A percentile compares a stretch with the other conserved stretches of the same genome.
phyloP scores from a whole-genome alignment of 2,888 invertebrate genomes.

The Amphipyra tragopoginis region DNA sequence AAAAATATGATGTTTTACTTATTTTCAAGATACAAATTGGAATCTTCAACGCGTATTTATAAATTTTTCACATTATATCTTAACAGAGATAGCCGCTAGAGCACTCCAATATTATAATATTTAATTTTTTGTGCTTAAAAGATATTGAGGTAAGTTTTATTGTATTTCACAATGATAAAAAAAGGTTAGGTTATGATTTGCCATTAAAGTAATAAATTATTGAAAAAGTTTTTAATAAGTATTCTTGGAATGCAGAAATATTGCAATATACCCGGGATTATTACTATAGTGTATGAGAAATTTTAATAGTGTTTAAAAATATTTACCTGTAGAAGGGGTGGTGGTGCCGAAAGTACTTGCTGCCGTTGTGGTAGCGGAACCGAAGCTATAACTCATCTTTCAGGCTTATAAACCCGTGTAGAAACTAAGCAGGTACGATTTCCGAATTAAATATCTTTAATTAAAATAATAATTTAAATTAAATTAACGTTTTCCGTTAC shows the following conservation, averaged over 20 bases:
- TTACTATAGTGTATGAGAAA: background rate
- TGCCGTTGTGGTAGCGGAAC: conserved; percentile 74
- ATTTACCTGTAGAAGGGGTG: conserved; percentile 76
- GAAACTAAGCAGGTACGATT: conserved; percentile 16
- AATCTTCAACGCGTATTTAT: too few species aligned
- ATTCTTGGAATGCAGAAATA: background rate
- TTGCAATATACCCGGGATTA: conserved; percentile 1
- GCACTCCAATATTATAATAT: too few species aligned
- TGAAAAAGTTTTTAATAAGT: background rate
- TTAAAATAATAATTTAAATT: conserved; percentile 20
- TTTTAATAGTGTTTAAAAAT: background rate
- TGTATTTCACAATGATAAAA: conserved; percentile 16
- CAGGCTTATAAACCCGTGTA: conserved; percentile 9
- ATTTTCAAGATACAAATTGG: background rate
- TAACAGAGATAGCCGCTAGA: too few species aligned
- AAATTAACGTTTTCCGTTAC: conserved; percentile 41
- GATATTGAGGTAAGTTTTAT: background rate
- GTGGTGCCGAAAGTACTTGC: conserved; percentile 77
- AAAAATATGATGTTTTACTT: conserved; percentile 29
- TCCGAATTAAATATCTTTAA: conserved; percentile 1
- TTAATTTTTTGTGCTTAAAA: background rate
- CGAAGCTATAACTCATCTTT: conserved; percentile 79
- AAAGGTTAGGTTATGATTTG: conserved; percentile 44
- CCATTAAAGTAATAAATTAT: background rate
- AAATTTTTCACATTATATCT: too few species aligned